Percentiles rank a stretch among this genome's conserved stretches.
Evolutionary conservation across 2,113 vertebrate species (phyloP).

Genomic region (Lamprotornis superbus): DNA sequence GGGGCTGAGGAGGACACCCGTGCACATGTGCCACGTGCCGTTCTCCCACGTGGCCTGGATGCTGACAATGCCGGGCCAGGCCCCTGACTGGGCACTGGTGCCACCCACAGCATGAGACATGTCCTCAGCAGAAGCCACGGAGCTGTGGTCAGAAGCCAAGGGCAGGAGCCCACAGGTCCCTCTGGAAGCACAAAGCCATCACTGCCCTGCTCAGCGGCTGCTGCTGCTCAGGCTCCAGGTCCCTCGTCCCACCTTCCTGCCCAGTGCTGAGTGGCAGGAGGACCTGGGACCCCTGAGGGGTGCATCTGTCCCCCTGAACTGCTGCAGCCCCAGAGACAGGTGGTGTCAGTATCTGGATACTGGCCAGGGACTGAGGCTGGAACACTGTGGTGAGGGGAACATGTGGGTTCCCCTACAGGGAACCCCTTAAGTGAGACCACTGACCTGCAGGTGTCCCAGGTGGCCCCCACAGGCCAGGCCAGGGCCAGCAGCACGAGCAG

Average conservation of each 20-base stretch:
- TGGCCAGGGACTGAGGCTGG: background rate
- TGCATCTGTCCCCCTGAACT: fast-evolving
- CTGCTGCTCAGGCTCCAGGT: background rate
- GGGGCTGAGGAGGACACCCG: background rate
- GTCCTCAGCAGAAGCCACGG: background rate
- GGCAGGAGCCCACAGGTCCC: background rate
- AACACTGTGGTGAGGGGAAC: background rate
- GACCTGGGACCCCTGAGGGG: background rate
- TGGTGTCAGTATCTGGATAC: background rate
- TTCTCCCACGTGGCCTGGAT: background rate
- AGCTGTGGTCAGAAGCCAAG: background rate
- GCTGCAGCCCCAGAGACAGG: background rate
- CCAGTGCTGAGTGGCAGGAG: background rate
- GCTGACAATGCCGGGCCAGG: background rate
- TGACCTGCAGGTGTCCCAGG: background rate
- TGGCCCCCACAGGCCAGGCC: background rate
- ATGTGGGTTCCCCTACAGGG: background rate
- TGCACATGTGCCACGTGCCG: background rate
- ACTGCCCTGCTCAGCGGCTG: fast-evolving
- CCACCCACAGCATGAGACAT: fast-evolving
- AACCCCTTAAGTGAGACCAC: background rate
- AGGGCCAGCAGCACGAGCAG: background rate
- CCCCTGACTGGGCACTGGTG: background rate
- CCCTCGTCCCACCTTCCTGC: background rate
- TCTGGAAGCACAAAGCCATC: background rate